Base-by-base conservation (phyloP, 2,113 vertebrate genomes). In the Chamaea fasciata region DNA sequence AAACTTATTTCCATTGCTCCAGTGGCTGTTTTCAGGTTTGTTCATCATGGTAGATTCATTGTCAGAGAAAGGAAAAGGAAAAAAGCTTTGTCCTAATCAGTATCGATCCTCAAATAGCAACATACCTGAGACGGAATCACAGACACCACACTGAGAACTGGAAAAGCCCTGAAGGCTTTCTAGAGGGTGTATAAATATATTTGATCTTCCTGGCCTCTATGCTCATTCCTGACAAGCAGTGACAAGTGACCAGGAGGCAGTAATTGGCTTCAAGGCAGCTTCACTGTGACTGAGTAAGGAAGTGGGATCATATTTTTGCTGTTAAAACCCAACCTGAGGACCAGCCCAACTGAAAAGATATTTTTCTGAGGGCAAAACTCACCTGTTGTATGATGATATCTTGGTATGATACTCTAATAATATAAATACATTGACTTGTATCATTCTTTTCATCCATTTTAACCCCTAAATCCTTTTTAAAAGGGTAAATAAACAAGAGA, bases 111-210 rank as follows among this genome's bases (percentile, higher is more conserved):
- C 39, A 69, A 41, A 92, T 15, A 84, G 10, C 53, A 69, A 63
- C 28, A n/a, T 27, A 74, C 26, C 22, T 85, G 17, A 57, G 59
- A 65, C 12, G 5, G 41, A 75, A 63, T 60, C 84, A 79, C 71
- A 95, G 44, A 44, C 1, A 2, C 17, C 31, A 57, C 76, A 37
- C 5, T 5, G 9, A 76, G 55, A 85, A 57, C n/a, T 21, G 17
- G 31, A 28, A 62, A 71, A 68, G 37, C 17, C 31, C 14, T 44
- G 35, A 47, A 83, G 27, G 5, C 33, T 65, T 79, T 28, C 24
- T 82, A 30, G 37, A 53, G 5, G 24, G 18, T 7, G 1, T 35
- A 13, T 44, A 46, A 70, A 22, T 6, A 7, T 0, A 0, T 28
- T 67, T 70, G 27, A 28, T 63, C 39, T 50, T 70, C 41, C 60